Percentiles rank a stretch among this genome's conserved stretches.
These are phyloP conservation scores for Taenioides sp. DNA, from an alignment of 2,797 vertebrate genomes.

Conservation along the genomic window DNA sequence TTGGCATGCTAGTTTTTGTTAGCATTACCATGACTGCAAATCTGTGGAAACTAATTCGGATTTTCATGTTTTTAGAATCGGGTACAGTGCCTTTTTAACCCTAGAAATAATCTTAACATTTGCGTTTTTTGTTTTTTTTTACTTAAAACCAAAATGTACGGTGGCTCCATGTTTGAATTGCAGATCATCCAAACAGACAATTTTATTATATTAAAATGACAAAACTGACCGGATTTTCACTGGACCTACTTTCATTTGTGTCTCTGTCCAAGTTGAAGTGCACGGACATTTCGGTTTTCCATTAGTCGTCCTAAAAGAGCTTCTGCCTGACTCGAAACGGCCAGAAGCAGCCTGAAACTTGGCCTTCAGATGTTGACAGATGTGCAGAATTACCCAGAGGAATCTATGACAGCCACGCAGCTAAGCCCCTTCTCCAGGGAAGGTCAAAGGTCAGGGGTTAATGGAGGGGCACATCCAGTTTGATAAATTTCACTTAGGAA, in stretches of 20 bases:
- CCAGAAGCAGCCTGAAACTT: neutral
- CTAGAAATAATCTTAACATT: no score
- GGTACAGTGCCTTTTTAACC: no score
- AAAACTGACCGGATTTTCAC: neutral
- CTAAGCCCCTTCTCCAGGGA: neutral
- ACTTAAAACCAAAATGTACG: no score
- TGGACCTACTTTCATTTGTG: neutral
- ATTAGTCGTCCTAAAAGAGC: neutral
- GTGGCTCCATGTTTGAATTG: no score
- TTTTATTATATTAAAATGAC: no score
- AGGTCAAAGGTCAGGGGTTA: conserved; percentile 21
- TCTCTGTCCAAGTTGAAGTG: neutral
- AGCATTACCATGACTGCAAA: no score
- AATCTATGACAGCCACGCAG: neutral
- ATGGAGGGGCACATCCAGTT: conserved; percentile 1
- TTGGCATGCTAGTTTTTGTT: no score
- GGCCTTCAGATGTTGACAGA: neutral
- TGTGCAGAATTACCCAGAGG: neutral
- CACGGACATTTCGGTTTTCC: neutral
- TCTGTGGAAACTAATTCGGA: no score
- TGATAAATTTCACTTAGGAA: conserved; percentile 16
- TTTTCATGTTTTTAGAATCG: no score
- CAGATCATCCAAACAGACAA: no score
- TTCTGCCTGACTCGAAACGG: neutral
- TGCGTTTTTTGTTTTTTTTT: no score